Conservation (phyloP, 30 jellyfish, hydroid and myxozoan genomes). For the Turritopsis rubra region DNA sequence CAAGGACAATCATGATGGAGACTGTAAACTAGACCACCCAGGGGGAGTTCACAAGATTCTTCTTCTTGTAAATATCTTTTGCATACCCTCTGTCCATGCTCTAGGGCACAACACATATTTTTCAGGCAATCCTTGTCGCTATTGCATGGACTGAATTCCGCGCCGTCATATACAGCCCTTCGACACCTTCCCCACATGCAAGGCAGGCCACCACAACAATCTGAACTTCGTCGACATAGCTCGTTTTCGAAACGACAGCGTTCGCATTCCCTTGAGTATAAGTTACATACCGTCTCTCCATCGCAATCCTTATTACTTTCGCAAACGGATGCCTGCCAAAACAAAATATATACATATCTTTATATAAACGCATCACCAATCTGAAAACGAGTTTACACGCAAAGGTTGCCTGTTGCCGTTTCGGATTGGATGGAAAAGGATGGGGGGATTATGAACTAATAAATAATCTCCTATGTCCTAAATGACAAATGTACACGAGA, state of each 20-base stretch:
- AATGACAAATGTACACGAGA: too few species aligned
- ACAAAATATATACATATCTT: background rate
- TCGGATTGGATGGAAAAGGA: too few species aligned
- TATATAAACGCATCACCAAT: too few species aligned
- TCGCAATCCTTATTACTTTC: background rate
- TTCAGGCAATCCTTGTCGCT: constrained; percentile 14
- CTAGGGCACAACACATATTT: constrained; percentile 32
- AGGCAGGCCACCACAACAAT: constrained; percentile 20
- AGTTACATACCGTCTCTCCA: background rate
- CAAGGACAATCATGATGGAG: constrained; percentile 26
- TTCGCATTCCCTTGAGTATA: constrained; percentile 15
- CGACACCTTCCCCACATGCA: constrained; percentile 43
- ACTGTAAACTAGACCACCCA: constrained; percentile 31
- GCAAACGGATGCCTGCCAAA: constrained; percentile 31
- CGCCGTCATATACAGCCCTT: constrained; percentile 2
- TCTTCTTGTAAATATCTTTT: constrained; percentile 10
- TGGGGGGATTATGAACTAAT: too few species aligned
- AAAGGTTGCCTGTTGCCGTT: too few species aligned
- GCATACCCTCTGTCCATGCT: constrained; percentile 30
- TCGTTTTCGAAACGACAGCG: constrained; percentile 13
- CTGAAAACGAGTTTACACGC: too few species aligned
- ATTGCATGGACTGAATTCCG: constrained; percentile 21
- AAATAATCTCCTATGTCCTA: too few species aligned
- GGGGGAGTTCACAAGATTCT: constrained; percentile 23
- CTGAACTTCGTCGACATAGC: constrained; percentile 24